Evolutionary conservation across 2,797 vertebrate genomes (phyloP), one percentile per base, ranked within the genome.

Genomic region (Paramormyrops hopkinsi): DNA sequence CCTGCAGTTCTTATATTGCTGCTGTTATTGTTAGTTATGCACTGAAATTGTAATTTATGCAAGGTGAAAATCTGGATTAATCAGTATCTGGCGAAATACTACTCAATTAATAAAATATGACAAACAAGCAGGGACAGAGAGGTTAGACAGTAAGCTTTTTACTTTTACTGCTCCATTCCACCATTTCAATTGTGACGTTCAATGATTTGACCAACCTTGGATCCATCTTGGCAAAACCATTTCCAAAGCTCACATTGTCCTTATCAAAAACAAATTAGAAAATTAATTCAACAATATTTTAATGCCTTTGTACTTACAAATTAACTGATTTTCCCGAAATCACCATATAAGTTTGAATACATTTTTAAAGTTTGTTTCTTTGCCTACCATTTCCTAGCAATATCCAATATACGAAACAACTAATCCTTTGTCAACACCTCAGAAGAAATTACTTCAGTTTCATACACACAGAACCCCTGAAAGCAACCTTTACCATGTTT

Each of bases 191-290:
- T 96, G 17, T 79, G 48, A 51, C 4, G 91, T 90, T 95, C 95
- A 86, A 90, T 50, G 62, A 94, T 93, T 88, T 88, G 19, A 82
- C 88, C 19, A 53, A 95, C 69, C 88, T 96, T 93, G 90, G 86
- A 87, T 92, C 91, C 94, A 86, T 94, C 95, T 0, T 88, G 5
- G 44, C 0, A 90, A 59, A 93, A 93, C 90, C 95, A 95, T 87
- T 96, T 93, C 91, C 96, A 95, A 92, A 96, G 92, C 90, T 95
- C 92, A 90, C 94, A 94, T 93, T 94, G 95, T 88, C 95, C 96
- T 97, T 92, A 89, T 22, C 92, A 93, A 91, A 90, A 6, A 37
- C 92, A 92, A 85, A 89, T 3, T 3, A 33, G 25, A 7, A 76
- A 54, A 82, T 37, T 46, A 8, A 46, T 12, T 46, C 8, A 14